phyloP scores from a whole-genome alignment of 2,113 vertebrate species.

The Tachysurus fulvidraco region DNA sequence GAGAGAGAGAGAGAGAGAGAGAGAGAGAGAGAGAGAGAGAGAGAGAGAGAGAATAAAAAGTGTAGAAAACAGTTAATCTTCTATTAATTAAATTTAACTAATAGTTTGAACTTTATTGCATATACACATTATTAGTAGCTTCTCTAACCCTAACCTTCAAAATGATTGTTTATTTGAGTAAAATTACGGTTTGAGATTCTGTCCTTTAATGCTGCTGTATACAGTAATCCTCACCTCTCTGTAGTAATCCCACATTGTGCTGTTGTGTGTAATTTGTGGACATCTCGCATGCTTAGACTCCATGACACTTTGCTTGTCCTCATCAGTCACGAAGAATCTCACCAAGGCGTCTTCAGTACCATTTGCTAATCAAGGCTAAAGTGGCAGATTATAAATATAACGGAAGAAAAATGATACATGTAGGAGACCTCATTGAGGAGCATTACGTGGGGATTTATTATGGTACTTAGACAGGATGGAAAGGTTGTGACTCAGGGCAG shows the following conservation, averaged over 20 bases:
- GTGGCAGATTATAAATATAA: constrained; percentile 78
- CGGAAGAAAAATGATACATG: constrained; percentile 77
- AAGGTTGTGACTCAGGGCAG: constrained; percentile 58
- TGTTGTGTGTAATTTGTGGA: constrained; percentile 22
- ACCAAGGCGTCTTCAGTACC: constrained; percentile 66
- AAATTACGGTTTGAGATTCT: constrained; percentile 7
- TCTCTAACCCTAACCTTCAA: neutral
- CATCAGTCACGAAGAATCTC: constrained; percentile 66
- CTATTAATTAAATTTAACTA: constrained; percentile 10
- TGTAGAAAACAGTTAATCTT: neutral
- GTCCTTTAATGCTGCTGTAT: neutral
- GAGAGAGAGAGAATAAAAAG: neutral
- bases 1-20: no score
- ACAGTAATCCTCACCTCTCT: constrained; percentile 17
- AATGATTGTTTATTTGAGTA: constrained; percentile 1
- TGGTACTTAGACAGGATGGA: constrained; percentile 74
- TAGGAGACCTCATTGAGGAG: constrained; percentile 79
- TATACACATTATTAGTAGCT: constrained; percentile 21
- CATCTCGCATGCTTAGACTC: constrained; percentile 1
- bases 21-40: no score
- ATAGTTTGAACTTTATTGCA: constrained; percentile 20
- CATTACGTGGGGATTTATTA: constrained; percentile 79
- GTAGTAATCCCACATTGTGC: constrained; percentile 9
- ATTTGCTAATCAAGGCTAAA: constrained; percentile 82
- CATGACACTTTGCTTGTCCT: constrained; percentile 2